Evolutionary conservation across 2,797 vertebrate species (phyloP).

Genomic region (Cossypha heuglini): DNA sequence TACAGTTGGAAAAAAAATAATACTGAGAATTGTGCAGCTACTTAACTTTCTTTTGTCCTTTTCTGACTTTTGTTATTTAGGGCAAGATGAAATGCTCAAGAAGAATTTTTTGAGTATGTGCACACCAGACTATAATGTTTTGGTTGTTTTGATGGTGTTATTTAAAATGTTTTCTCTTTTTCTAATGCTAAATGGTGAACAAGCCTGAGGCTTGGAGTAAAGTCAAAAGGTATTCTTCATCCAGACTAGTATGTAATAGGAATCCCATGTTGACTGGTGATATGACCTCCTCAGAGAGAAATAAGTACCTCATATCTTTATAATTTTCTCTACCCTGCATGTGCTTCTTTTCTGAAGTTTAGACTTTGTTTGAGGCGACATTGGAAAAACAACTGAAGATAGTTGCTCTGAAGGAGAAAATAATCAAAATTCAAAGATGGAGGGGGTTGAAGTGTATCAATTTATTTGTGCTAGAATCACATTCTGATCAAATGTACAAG

Average conservation of each 20-base stretch:
- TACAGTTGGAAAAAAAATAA: background rate
- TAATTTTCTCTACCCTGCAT: background rate
- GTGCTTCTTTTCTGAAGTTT: background rate
- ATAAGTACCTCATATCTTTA: background rate
- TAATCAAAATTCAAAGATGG: background rate
- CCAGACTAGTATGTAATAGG: background rate
- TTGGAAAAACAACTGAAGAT: background rate
- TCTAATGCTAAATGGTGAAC: background rate
- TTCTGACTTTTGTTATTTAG: background rate
- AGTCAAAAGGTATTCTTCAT: conserved; percentile 17
- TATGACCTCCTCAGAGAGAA: background rate
- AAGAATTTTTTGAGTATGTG: background rate
- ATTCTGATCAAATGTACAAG: background rate
- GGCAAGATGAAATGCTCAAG: background rate
- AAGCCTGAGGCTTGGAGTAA: conserved; percentile 1
- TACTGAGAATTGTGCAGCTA: background rate
- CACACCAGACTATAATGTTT: background rate
- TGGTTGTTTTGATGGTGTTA: background rate
- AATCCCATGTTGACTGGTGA: background rate
- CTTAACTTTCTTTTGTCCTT: background rate
- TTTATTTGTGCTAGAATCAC: background rate
- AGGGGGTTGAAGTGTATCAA: background rate
- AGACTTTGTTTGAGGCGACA: background rate
- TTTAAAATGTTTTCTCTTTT: background rate
- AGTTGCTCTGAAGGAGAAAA: background rate